Percentiles rank a stretch among this genome's conserved stretches.
Conservation (phyloP, 2,797 vertebrate genomes). For the Chiropotes sagulatus region DNA sequence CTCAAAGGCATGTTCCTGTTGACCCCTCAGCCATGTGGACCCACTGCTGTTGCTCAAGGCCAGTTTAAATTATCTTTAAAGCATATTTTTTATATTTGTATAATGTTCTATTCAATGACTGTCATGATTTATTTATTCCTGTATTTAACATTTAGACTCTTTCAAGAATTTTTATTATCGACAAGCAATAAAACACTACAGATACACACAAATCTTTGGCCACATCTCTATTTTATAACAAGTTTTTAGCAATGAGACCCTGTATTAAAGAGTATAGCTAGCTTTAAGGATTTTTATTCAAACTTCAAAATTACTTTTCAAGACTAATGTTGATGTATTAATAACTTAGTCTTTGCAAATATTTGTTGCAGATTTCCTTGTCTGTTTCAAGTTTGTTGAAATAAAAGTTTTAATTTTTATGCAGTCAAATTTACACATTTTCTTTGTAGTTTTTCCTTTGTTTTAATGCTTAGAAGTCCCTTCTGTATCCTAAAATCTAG, state of each 20-base stretch:
- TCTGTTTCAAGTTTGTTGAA: neutral
- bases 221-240: constrained; percentile 12
- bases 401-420: neutral
- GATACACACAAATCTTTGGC: neutral
- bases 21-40: neutral
- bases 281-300: neutral
- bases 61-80: neutral
- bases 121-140: neutral
- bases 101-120: neutral
- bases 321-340: neutral
- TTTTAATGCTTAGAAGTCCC: neutral
- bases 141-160: neutral
- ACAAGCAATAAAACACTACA: neutral
- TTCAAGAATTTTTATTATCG: neutral
- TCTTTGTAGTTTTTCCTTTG: neutral
- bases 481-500: neutral
- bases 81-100: neutral
- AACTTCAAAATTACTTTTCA: constrained; percentile 17
- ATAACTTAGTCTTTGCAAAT: constrained; percentile 17
- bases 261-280: neutral
- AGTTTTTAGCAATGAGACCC: neutral
- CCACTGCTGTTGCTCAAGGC: neutral
- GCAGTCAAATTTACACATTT: neutral
- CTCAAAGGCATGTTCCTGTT: neutral
- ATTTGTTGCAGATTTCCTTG: neutral